Conservation (phyloP, 1,140 invertebrate genomes). For the Zaprionus vittiger region DNA sequence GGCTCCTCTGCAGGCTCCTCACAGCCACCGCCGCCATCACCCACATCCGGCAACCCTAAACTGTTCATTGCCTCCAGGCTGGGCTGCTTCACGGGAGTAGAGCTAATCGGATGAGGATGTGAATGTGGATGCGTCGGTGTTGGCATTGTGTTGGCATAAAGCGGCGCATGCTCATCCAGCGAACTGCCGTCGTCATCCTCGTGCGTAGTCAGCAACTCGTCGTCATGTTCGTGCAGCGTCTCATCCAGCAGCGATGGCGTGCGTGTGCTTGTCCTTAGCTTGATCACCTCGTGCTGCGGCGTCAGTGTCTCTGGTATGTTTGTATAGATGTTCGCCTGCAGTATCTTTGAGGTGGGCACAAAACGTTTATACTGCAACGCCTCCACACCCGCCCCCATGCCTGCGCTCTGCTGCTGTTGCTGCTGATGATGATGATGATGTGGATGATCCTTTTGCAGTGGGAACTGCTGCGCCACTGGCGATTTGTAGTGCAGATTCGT, state of each 20-base stretch:
- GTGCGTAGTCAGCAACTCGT: constrained; percentile 36
- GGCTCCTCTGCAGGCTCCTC: constrained; percentile 45
- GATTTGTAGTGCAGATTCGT: constrained; percentile 87
- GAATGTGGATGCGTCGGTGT: neutral
- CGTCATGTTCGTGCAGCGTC: constrained; percentile 84
- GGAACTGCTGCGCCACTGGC: constrained; percentile 1
- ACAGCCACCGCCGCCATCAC: neutral
- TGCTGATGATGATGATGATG: neutral
- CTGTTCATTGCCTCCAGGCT: constrained; percentile 82
- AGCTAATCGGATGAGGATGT: constrained; percentile 34
- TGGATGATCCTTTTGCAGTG: constrained; percentile 3
- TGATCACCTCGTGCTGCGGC: constrained; percentile 86
- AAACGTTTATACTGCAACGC: constrained; percentile 59
- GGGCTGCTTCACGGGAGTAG: constrained; percentile 65
- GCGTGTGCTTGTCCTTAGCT: constrained; percentile 76
- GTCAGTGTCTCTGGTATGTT: constrained; percentile 89
- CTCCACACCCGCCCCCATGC: constrained; percentile 13
- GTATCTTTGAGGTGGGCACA: constrained; percentile 70
- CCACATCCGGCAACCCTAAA: constrained; percentile 66
- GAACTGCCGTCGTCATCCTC: constrained; percentile 68
- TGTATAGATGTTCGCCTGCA: constrained; percentile 91
- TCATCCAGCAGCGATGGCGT: constrained; percentile 81
- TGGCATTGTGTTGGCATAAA: constrained; percentile 76
- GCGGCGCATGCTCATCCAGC: constrained; percentile 62
- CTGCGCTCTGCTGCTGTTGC: neutral